Base-by-base conservation (phyloP, 2,113 vertebrate species). In the Accipiter cooperii region DNA sequence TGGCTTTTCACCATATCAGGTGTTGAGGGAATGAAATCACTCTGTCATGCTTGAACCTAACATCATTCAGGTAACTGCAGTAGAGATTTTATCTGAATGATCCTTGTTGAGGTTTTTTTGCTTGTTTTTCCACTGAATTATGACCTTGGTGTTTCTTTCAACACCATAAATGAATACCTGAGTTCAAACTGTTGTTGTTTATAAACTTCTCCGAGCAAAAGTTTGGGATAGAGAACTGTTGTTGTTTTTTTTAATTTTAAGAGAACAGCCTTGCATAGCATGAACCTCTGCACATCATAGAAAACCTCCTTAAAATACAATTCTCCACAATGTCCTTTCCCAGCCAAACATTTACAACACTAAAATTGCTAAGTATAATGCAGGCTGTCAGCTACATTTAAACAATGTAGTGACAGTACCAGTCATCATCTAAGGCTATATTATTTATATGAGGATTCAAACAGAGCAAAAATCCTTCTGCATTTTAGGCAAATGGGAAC, bases 11-110 rank as follows among this genome's bases (percentile, higher is more conserved):
- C 47, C 34, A 8, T 36, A 91, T 87, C 77, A 71, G 38, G 52
- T 78, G 34, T 7, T 95, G 64, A 89, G 31, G 38, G 80, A 96
- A 94, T 87, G 52, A 94, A 95, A 89, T 93, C 64, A 90, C 24
- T 94, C 79, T 82, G 69, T 84, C 88, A 87, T 89, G 89, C 52
- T 54, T 91, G 44, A 89, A 65, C 15, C 51, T 71, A 71, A 84
- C 46, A 95, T 52, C 51, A 75, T 10, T 81, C 42, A 49, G 36
- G 44, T 52, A 95, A 61, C n/a, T 61, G 33, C 55, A 89, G 21
- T 2, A 81, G n/a, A 84, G 60, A 55, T 93, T 93, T 88, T 77
- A 79, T 76, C 61, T 16, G 31, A 94, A 85, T 66, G 19, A 22
- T 49, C 44, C 10, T 76, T 65, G 8, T 12, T 25, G n/a, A 38